A percentile compares a stretch with the other conserved stretches of the same genome.
Conservation (phyloP, 2,113 vertebrate genomes). For the Morphnarchus princeps region DNA sequence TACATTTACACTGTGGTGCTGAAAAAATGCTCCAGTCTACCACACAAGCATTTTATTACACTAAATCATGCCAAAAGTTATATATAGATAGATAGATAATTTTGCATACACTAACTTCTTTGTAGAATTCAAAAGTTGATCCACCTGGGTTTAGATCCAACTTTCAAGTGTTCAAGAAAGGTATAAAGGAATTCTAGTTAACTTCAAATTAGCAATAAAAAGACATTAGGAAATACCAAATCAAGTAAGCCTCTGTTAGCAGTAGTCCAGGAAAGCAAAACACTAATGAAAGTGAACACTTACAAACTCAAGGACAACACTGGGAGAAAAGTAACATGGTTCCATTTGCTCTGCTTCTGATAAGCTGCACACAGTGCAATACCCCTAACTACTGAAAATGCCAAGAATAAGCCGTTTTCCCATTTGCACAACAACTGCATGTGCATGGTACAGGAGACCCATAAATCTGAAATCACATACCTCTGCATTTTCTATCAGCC, state of each 20-base stretch:
- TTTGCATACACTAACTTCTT: not conserved
- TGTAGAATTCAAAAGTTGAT: not conserved
- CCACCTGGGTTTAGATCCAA: not conserved
- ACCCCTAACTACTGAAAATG: not conserved
- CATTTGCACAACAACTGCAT: not conserved
- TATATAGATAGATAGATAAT: rapidly evolving
- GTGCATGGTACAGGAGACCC: not conserved
- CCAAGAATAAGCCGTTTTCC: not conserved
- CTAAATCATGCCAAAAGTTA: not conserved
- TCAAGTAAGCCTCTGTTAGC: not conserved
- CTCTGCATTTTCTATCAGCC: not conserved
- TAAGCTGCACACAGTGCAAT: not conserved
- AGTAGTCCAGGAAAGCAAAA: not conserved
- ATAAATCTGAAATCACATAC: not conserved
- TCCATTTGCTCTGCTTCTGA: not conserved
- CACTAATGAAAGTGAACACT: not conserved
- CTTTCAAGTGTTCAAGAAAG: not conserved
- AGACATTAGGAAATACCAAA: not conserved
- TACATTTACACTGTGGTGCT: not conserved
- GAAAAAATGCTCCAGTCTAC: not conserved
- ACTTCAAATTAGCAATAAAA: not conserved
- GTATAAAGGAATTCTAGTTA: not conserved
- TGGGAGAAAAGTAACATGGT: not conserved
- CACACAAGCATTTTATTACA: not conserved
- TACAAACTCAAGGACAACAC: not conserved